A percentile compares a stretch with the other conserved stretches of the same genome.
Evolutionary conservation across 2,113 vertebrate species (phyloP).

Genomic region (Pygoscelis antarcticus): DNA sequence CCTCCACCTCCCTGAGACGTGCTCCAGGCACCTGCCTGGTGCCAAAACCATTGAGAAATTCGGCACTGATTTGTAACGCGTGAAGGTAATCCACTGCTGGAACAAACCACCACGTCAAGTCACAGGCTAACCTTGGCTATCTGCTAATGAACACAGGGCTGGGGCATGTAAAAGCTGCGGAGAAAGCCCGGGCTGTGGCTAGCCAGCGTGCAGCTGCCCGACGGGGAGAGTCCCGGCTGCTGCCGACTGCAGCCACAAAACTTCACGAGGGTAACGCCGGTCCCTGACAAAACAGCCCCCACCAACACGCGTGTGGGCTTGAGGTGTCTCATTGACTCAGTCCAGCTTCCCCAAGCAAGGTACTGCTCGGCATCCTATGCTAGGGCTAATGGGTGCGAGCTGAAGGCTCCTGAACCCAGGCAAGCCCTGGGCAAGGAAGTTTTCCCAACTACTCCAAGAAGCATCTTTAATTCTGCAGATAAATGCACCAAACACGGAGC

Average conservation of each 20-base stretch:
- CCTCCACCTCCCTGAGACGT: neutral
- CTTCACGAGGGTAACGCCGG: fast-evolving
- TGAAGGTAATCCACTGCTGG: neutral
- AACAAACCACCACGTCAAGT: neutral
- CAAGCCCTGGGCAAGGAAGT: neutral
- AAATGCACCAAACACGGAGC: fast-evolving
- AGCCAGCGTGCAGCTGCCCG: fast-evolving
- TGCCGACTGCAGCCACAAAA: neutral
- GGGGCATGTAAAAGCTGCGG: neutral
- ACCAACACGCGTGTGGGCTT: fast-evolving
- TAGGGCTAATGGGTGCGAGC: fast-evolving
- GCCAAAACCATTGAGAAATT: conserved; percentile 41
- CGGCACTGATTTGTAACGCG: neutral
- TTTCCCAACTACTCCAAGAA: neutral
- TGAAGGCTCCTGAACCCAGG: neutral
- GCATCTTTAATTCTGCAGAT: neutral
- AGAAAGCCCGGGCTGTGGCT: neutral
- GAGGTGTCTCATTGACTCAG: neutral
- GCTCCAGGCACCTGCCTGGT: conserved; percentile 51
- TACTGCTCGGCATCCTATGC: fast-evolving
- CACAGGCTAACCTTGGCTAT: neutral
- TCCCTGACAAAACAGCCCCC: neutral
- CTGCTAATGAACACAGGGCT: neutral
- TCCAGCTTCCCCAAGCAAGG: neutral
- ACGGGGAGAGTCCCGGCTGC: neutral